Percentiles rank a stretch among this genome's conserved stretches.
Evolutionary conservation across 2,113 vertebrate genomes (phyloP).

Genomic region (Holacanthus passer): DNA sequence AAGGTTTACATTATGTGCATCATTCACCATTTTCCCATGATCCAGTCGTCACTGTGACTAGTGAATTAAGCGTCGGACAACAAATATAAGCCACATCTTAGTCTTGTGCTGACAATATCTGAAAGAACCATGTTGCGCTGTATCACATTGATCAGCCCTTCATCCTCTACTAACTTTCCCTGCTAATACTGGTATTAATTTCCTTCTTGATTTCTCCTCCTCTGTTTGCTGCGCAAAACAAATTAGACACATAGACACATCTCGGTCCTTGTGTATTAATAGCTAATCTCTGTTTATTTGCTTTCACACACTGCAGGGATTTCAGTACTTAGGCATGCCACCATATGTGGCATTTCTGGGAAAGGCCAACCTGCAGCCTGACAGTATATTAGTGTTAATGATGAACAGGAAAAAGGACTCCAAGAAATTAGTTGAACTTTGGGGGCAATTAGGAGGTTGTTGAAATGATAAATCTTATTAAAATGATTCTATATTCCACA

Average conservation of each 20-base stretch:
- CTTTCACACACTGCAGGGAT: conserved; percentile 10
- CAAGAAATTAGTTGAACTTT: background rate
- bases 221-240: conserved; percentile 11
- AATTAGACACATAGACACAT: conserved; percentile 25
- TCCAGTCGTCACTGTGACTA: background rate
- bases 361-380: conserved; percentile 11
- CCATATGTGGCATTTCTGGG: background rate
- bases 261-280: conserved; percentile 3
- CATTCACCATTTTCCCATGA: background rate
- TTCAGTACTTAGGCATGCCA: background rate
- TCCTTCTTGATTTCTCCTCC: conserved; percentile 9
- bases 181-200: background rate
- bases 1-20: background rate
- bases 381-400: conserved; percentile 5
- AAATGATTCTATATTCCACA: background rate
- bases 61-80: background rate
- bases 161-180: background rate
- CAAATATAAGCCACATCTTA: background rate
- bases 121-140: background rate
- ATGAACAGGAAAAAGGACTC: background rate
- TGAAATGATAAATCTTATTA: conserved; percentile 14
- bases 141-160: background rate
- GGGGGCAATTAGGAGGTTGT: background rate
- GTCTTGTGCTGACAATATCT: background rate
- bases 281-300: conserved; percentile 34